These are phyloP conservation scores for Dendronephthya gigantea DNA, from an alignment of 64 coral and sea anemone species.

Conservation along the genomic window DNA sequence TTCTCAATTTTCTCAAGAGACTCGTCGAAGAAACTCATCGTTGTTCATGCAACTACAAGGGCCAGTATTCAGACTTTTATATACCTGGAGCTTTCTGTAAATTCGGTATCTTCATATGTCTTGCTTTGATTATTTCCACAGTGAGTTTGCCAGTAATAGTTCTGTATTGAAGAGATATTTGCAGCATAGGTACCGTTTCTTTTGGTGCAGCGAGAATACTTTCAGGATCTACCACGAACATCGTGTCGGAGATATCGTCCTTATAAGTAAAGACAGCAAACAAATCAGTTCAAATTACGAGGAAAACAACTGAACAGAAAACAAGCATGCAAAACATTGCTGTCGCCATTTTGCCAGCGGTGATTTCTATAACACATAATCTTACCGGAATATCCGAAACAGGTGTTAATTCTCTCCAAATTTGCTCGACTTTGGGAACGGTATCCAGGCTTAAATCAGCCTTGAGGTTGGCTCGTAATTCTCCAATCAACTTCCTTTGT, in stretches of 20 bases:
- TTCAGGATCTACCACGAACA: background rate
- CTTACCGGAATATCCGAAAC: background rate
- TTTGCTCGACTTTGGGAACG: background rate
- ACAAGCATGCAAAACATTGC: background rate
- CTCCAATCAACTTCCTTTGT: background rate
- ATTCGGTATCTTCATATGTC: background rate
- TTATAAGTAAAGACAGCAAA: background rate
- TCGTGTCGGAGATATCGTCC: background rate
- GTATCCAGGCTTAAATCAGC: background rate
- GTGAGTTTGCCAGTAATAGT: background rate
- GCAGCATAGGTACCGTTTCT: background rate
- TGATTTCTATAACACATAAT: background rate
- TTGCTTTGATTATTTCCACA: background rate
- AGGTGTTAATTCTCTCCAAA: background rate
- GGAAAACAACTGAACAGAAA: background rate
- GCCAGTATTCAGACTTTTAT: too few species aligned
- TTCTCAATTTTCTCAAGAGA: too few species aligned
- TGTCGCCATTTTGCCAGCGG: too few species aligned
- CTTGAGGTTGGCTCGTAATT: background rate
- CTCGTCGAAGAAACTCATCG: too few species aligned
- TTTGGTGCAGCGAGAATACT: background rate
- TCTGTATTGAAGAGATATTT: background rate
- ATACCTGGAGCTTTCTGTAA: background rate
- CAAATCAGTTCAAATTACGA: too few species aligned
- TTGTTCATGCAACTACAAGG: too few species aligned